Base-by-base conservation (phyloP, 2,888 invertebrate species). In the Coecobrya sp. region DNA sequence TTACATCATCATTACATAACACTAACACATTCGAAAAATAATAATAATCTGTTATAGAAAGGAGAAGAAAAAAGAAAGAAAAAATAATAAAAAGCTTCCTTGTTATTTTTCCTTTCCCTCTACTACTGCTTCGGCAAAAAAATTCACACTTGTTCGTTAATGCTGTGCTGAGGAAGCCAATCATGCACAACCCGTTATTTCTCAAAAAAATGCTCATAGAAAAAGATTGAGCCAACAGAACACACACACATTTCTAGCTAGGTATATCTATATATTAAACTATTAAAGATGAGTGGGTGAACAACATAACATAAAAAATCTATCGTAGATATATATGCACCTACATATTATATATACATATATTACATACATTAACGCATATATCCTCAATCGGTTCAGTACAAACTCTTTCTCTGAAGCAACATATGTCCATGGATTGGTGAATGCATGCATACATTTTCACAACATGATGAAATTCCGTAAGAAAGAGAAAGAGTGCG, bases 141-240 rank as follows among this genome's bases (percentile, higher is more conserved):
- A 86, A 76, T 59, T 86, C 86, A 86, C 86, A 86, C 86, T 86
- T 73, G 70, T 86, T 76, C 76, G 36, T 52, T 76, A 86, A 86
- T 86, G 76, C 82, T 82, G 45, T 79, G 52, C 86, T 86, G 76
- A 86, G 73, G 86, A 86, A 86, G 86, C 86, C 86, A 86, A 86
- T 86, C 86, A 86, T 86, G 86, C 86, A 73, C 86, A 86, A 55
- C 73, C 76, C 76, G 86, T 86, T 86, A 86, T 86, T 86, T 86
- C 70, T 86, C 16, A 85, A 62, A 62, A 62, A 62, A 45, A 16
- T 16, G 19, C 45, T 45, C 13, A 79, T 25, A 65, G 36, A 70
- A 70, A 70, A 19, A 70, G n/a, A 70, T 70, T 30, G 70, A 70
- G 36, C 30, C 36, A 70, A 70, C 25, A 65, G 27, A 65, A 65